phyloP scores from a whole-genome alignment of 2,113 vertebrate genomes.

The Pantherophis guttatus region DNA sequence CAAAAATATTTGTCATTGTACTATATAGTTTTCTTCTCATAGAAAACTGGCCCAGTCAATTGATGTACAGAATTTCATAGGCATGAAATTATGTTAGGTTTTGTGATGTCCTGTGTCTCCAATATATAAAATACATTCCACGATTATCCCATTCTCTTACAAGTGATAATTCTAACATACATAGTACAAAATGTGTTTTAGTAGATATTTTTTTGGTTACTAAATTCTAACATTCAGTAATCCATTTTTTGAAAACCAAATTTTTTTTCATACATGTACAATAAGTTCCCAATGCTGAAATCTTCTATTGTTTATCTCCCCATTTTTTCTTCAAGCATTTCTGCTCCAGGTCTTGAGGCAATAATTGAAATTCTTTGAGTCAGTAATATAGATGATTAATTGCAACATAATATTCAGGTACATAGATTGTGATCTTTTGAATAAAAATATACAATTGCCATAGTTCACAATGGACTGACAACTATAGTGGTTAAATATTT shows the following conservation, averaged over 20 bases:
- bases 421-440: background rate
- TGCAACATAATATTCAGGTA: conserved; percentile 25
- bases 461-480: conserved; percentile 29
- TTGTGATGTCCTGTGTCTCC: background rate
- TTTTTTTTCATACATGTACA: conserved; percentile 32
- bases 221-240: conserved; percentile 41
- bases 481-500: background rate
- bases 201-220: conserved; percentile 40
- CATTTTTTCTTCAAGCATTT: background rate
- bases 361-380: conserved; percentile 15
- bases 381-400: conserved; percentile 4
- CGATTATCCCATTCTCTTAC: background rate
- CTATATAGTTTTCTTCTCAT: background rate
- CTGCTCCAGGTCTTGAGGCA: conserved; percentile 17
- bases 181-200: conserved; percentile 31
- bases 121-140: background rate
- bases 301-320: conserved; percentile 26
- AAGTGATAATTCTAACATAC: conserved; percentile 29
- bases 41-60: background rate
- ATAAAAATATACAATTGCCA: conserved; percentile 3
- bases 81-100: background rate
- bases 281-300: background rate
- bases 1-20: background rate
- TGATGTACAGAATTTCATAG: background rate
- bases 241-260: conserved; percentile 30